Evolutionary conservation across 1,140 invertebrate species (phyloP), one percentile per base, ranked within the genome.

Genomic region (Drosophila nasuta): DNA sequence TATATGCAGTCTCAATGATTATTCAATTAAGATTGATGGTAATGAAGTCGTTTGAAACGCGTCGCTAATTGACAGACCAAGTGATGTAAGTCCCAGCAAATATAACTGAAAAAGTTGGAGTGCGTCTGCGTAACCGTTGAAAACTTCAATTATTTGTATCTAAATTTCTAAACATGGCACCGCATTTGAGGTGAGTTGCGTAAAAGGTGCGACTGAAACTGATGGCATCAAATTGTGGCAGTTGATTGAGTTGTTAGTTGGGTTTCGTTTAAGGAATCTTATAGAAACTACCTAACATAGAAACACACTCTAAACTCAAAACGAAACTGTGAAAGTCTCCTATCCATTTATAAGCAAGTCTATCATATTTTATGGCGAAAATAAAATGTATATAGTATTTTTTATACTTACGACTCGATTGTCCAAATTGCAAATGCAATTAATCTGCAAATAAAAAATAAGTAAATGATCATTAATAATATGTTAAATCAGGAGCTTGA

Each of bases 21-120:
- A 85, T 85, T 89, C 80, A 89, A 89, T 89, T 89, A 89, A 81
- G 85, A 89, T 81, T 88, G 83, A 83, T 83, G 83, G 59, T 88
- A 88, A 88, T 88, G 83, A 88, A 88, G 83, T 57, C 71, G 71
- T 78, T 81, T 73, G 49, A 71, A 71, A 66, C 63, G 80, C 75
- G 43, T 77, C 41, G 66, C 77, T 88, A 89, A 85, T 89, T 89
- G 85, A 77, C 68, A 57, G 17, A 15, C 67, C 57, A 69, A 63
- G 63, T 83, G 66, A 70, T 74, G 73, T 72, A 75, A 79, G 74
- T 56, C n/a, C 38, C 43, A 74, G 49, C 35, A 62, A 51, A 28
- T 38, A 35, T n/a, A 43, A 58, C 30, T 25, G 17, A 28, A 38
- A 38, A 3, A 10, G 35, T 8, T 33, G 28, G n/a, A 33, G 51